phyloP scores from a whole-genome alignment of 2,797 vertebrate genomes.

The Enteromius argenteus region DNA sequence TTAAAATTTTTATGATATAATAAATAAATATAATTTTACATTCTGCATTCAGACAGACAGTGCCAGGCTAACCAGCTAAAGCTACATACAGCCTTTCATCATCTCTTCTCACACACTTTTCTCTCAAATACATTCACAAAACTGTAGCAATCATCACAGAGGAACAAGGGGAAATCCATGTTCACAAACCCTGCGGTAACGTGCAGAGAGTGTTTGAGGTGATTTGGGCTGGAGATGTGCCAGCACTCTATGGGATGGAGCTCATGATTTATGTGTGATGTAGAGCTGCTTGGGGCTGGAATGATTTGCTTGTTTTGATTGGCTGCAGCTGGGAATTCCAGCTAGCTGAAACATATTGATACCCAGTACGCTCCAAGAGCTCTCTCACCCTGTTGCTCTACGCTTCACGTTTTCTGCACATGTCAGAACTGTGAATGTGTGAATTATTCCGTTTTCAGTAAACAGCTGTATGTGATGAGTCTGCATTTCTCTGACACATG shows the following conservation, averaged over 20 bases:
- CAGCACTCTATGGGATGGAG: constrained; percentile 60
- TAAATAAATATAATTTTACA: background rate
- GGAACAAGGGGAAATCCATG: background rate
- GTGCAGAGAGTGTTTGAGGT: background rate
- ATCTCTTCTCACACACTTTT: background rate
- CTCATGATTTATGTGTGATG: constrained; percentile 68
- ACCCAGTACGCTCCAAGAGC: constrained; percentile 47
- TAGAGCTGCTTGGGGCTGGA: constrained; percentile 60
- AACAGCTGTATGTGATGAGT: constrained; percentile 62
- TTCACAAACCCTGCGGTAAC: background rate
- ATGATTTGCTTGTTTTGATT: constrained; percentile 63
- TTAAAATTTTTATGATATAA: background rate
- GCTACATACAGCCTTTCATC: background rate
- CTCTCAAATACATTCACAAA: background rate
- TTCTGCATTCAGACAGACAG: background rate
- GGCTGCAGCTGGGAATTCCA: constrained; percentile 62
- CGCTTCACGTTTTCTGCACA: constrained; percentile 26
- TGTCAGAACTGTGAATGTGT: constrained; percentile 52
- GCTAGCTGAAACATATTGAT: constrained; percentile 63
- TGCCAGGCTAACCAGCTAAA: background rate
- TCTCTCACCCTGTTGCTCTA: background rate
- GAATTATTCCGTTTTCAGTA: constrained; percentile 58
- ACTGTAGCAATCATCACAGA: background rate
- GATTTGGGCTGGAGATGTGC: constrained; percentile 71
- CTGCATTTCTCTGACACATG: constrained; percentile 44